Evolutionary conservation across 1,140 invertebrate species (phyloP).

Genomic region (Musca vetustissima): DNA sequence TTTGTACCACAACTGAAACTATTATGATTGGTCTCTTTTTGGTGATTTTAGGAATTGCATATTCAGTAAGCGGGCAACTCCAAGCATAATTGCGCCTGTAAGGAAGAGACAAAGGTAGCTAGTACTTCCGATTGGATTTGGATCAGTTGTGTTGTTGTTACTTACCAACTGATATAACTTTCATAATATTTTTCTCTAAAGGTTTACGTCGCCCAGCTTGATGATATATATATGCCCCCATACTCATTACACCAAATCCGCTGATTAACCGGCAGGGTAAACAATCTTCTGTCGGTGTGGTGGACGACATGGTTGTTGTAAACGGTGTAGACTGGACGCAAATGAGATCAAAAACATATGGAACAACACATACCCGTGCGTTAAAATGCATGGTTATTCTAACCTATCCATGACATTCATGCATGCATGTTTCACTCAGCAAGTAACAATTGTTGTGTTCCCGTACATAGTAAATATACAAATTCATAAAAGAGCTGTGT

Average conservation of each 20-base stretch:
- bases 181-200: constrained; percentile 24
- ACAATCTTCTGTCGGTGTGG: constrained; percentile 28
- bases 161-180: constrained; percentile 21
- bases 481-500: too few species aligned
- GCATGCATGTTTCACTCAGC: too few species aligned
- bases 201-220: constrained; percentile 27
- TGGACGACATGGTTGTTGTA: too few species aligned
- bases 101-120: neutral
- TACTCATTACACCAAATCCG: constrained; percentile 31
- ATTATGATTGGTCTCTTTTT: neutral
- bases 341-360: too few species aligned
- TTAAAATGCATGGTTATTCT: too few species aligned
- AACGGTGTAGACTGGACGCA: too few species aligned
- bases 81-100: constrained; percentile 22
- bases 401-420: too few species aligned
- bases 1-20: neutral
- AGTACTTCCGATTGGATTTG: neutral
- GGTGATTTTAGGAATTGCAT: constrained; percentile 20
- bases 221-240: constrained; percentile 30
- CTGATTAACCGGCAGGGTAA: constrained; percentile 31
- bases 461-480: too few species aligned
- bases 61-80: constrained; percentile 25
- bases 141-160: neutral
- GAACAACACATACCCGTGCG: too few species aligned
- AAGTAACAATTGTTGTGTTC: too few species aligned